Evolutionary conservation across 2,797 vertebrate genomes (phyloP).

Genomic region (Sebastes elongatus): DNA sequence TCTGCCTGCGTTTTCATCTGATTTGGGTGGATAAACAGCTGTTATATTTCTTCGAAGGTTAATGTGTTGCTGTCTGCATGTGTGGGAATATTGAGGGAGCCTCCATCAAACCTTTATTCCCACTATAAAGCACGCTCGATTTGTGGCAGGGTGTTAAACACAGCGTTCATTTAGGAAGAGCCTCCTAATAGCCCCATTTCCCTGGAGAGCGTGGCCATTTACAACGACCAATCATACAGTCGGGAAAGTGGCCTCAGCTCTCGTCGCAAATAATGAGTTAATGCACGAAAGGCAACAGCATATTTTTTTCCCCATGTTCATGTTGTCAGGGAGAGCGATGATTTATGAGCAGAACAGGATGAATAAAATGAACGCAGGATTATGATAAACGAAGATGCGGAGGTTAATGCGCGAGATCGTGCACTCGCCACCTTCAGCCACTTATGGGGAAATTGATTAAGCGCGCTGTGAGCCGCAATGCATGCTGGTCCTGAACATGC

Average conservation of each 20-base stretch:
- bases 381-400: conserved; percentile 38
- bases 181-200: conserved; percentile 54
- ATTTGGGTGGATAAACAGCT: conserved; percentile 11
- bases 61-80: not conserved
- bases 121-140: conserved; percentile 28
- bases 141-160: conserved; percentile 52
- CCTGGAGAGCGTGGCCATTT: conserved; percentile 55
- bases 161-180: conserved; percentile 20
- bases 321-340: conserved; percentile 20
- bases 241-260: not conserved
- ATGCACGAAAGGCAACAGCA: conserved; percentile 37
- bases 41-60: not conserved
- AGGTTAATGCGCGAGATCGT: conserved; percentile 4
- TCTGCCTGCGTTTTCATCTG: not conserved
- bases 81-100: not conserved
- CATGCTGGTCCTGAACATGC: conserved; percentile 16
- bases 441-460: conserved; percentile 12
- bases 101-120: conserved; percentile 34
- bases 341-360: conserved; percentile 50
- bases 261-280: conserved; percentile 59
- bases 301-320: conserved; percentile 6
- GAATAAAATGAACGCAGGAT: conserved; percentile 8
- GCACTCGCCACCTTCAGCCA: not conserved
- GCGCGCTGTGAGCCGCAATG: not conserved
- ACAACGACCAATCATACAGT: conserved; percentile 41